phyloP scores from a whole-genome alignment of 2,888 invertebrate species.

The Diachrysia chrysitis region DNA sequence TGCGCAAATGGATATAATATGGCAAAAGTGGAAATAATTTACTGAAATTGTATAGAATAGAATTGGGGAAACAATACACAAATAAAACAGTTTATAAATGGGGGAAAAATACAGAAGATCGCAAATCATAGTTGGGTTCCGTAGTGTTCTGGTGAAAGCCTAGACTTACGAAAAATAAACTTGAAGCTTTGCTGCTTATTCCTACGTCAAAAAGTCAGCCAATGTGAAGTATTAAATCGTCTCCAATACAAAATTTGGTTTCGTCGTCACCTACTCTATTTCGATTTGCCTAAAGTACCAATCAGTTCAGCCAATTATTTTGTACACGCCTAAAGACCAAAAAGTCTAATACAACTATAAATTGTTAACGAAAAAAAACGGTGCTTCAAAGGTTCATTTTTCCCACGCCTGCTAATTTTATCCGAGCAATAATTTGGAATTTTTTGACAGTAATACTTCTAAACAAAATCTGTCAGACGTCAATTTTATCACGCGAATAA shows the following conservation, averaged over 20 bases:
- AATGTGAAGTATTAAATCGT: not conserved
- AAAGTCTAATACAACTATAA: too few relatives aligned
- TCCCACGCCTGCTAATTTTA: too few relatives aligned
- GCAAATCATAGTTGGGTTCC: not conserved
- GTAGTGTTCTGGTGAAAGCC: constrained; percentile 1
- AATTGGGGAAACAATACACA: not conserved
- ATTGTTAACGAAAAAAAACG: too few relatives aligned
- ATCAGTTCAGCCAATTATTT: too few relatives aligned
- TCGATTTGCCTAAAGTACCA: too few relatives aligned
- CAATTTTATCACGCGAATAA: too few relatives aligned
- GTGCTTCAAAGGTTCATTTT: too few relatives aligned
- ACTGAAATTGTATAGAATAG: not conserved
- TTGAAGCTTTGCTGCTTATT: not conserved
- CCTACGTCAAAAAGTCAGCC: not conserved
- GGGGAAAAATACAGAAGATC: not conserved
- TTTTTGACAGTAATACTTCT: too few relatives aligned
- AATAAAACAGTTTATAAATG: not conserved
- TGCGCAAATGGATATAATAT: not conserved
- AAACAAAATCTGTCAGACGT: too few relatives aligned
- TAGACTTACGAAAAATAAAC: not conserved
- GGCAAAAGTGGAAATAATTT: not conserved
- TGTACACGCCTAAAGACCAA: too few relatives aligned
- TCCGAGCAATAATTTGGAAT: too few relatives aligned
- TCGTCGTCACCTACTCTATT: not conserved
- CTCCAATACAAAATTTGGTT: too few relatives aligned